These are phyloP conservation scores for Coelopa frigida DNA, from an alignment of 1,140 invertebrate genomes.

Conservation along the genomic window DNA sequence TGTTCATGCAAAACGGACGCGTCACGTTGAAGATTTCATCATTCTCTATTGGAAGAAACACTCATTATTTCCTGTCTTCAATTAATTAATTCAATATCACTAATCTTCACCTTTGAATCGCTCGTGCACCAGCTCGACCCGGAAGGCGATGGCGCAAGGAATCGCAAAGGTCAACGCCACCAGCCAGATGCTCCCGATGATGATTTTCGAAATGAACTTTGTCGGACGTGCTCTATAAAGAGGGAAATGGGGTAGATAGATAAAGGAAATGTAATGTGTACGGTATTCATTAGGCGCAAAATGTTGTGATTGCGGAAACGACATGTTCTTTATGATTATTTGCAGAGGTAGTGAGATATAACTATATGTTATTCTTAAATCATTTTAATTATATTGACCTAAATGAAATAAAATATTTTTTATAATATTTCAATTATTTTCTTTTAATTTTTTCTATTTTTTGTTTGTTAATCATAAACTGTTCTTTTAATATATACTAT, in stretches of 20 bases:
- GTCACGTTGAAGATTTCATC: conserved; percentile 32
- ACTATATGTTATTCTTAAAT: no score
- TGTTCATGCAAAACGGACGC: conserved; percentile 54
- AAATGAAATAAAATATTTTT: no score
- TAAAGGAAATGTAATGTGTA: not conserved
- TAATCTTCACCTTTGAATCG: conserved; percentile 30
- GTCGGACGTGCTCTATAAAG: conserved; percentile 59
- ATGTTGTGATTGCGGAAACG: not conserved
- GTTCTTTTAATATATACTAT: no score
- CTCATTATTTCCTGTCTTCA: conserved; percentile 4
- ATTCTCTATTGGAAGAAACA: conserved; percentile 22
- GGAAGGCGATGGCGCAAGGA: conserved; percentile 60
- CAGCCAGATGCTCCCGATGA: conserved; percentile 63
- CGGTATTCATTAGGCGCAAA: not conserved
- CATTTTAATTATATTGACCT: no score
- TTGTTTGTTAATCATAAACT: no score
- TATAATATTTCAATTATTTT: no score
- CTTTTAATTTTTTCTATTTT: no score
- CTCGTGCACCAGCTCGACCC: conserved; percentile 47
- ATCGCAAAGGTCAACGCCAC: conserved; percentile 54
- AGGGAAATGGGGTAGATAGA: conserved; percentile 3
- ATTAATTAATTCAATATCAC: not conserved
- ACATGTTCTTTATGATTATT: not conserved
- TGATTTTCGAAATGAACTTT: conserved; percentile 59
- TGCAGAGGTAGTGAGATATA: no score